A percentile compares a stretch with the other conserved stretches of the same genome.
These are phyloP conservation scores for Ceratotherium simum DNA, from an alignment of 2,113 vertebrate genomes.

Conservation along the genomic window DNA sequence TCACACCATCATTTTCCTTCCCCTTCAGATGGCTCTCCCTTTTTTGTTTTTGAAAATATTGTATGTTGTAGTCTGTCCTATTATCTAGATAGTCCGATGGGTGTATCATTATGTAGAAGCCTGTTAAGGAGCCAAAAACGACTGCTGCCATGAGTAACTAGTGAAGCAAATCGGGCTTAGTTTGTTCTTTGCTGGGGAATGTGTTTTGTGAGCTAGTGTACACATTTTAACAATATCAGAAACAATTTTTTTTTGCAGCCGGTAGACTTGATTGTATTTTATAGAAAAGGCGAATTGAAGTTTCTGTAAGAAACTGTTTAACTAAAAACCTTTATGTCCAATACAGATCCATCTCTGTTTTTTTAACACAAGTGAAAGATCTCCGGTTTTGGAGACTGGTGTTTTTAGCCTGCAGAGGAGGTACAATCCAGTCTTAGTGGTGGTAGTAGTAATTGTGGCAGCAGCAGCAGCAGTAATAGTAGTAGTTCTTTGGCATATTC, in stretches of 20 bases:
- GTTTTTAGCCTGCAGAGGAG: background rate
- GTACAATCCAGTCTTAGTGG: background rate
- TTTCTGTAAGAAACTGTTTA: background rate
- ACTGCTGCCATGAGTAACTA: background rate
- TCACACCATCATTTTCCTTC: background rate
- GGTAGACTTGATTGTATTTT: background rate
- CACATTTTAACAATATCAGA: background rate
- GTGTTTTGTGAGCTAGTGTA: background rate
- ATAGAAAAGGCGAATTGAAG: background rate
- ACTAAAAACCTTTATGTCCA: background rate
- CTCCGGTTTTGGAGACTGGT: background rate
- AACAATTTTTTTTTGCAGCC: background rate
- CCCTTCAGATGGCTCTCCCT: background rate
- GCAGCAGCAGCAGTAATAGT: background rate
- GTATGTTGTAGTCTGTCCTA: background rate
- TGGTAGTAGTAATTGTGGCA: background rate
- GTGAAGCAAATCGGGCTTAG: background rate
- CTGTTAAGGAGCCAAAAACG: background rate
- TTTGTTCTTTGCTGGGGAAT: background rate
- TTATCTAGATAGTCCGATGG: background rate
- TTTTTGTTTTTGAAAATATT: background rate
- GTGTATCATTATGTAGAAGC: background rate
- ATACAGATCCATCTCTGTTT: background rate
- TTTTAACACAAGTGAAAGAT: constrained; percentile 3
- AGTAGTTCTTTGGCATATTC: background rate